Base-by-base conservation (phyloP, 2,888 invertebrate species). In the Platypus cylindrus region DNA sequence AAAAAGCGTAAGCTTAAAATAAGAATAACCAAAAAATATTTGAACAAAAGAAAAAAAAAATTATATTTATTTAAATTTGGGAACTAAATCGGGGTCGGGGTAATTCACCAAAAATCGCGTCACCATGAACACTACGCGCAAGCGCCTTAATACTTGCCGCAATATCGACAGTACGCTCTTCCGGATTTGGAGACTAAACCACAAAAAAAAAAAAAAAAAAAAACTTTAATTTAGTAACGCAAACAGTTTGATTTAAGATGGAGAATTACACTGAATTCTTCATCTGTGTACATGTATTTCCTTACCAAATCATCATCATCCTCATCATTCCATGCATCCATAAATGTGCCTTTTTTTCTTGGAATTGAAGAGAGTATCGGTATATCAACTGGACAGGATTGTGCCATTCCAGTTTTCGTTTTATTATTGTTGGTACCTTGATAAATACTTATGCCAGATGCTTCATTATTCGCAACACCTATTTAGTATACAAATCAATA, bases 111-210 rank as follows among this genome's bases (percentile, higher is more conserved):
- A 86, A 90, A 47, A 85, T 79, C 15, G 76, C 68, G 62, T 89
- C 86, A 41, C 83, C 86, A 63, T 85, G 85, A 41, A 90, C 84
- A 49, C 89, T 90, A 51, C 81, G 80, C 13, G 90, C 89, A 51
- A 91, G 64, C n/a, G 89, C 89, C 62, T 85, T 83, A 58, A 91
- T 90, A 58, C 84, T 86, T 26, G 87, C 89, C 44, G 87, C 86
- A 56, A 91, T 90, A 59, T 87, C 84, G 42, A 51, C 27, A n/a
- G n/a, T n/a, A n/a, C n/a, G n/a, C n/a, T n/a, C n/a, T n/a, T n/a
- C n/a, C 9, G 25, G 18, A n/a, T 18, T 11, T 5, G 38, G 36
- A n/a, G 36, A 41, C 41, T 38, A 24, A 38, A 41, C n/a, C n/a
- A n/a, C n/a, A 27, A 35, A 13, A 30, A 24, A 22, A n/a, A n/a